These are phyloP conservation scores for Phoxinus phoxinus DNA, from an alignment of 2,113 vertebrate species.

Conservation along the genomic window DNA sequence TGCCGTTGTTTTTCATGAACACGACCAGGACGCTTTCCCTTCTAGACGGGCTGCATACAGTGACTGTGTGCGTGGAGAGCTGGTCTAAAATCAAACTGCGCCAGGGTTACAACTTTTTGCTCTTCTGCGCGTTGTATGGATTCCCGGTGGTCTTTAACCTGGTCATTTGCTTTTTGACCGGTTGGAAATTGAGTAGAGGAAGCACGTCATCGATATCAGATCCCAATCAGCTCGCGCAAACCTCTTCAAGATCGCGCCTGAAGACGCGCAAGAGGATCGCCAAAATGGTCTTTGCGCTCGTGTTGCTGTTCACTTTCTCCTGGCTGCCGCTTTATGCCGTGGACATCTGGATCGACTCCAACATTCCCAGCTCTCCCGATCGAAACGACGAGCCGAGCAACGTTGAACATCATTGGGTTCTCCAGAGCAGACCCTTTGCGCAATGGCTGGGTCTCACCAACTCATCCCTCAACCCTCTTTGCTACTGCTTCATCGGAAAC, in stretches of 20 bases:
- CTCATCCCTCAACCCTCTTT: constrained; percentile 72
- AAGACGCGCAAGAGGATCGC: constrained; percentile 70
- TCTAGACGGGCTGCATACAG: constrained; percentile 57
- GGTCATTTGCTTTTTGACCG: constrained; percentile 68
- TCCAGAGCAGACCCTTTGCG: constrained; percentile 68
- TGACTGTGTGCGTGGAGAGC: constrained; percentile 70
- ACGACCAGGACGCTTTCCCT: constrained; percentile 63
- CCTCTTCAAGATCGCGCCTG: constrained; percentile 56
- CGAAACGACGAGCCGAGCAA: constrained; percentile 43
- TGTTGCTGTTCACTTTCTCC: constrained; percentile 71
- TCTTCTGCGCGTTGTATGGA: constrained; percentile 71
- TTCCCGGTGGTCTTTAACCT: constrained; percentile 74
- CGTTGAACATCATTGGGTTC: constrained; percentile 65
- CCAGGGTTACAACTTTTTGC: constrained; percentile 71
- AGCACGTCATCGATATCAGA: constrained; percentile 55
- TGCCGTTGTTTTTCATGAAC: constrained; percentile 71
- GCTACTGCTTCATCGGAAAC: constrained; percentile 74
- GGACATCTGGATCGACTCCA: constrained; percentile 74
- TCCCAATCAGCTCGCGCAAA: constrained; percentile 45
- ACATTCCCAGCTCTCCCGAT: constrained; percentile 60
- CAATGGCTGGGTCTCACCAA: constrained; percentile 75
- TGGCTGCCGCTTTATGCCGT: constrained; percentile 71
- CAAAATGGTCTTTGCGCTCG: constrained; percentile 73
- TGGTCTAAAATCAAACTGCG: constrained; percentile 68
- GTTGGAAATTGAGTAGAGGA: constrained; percentile 62